Conservation (phyloP, 2,888 invertebrate genomes). For the Pterostichus madidus region DNA sequence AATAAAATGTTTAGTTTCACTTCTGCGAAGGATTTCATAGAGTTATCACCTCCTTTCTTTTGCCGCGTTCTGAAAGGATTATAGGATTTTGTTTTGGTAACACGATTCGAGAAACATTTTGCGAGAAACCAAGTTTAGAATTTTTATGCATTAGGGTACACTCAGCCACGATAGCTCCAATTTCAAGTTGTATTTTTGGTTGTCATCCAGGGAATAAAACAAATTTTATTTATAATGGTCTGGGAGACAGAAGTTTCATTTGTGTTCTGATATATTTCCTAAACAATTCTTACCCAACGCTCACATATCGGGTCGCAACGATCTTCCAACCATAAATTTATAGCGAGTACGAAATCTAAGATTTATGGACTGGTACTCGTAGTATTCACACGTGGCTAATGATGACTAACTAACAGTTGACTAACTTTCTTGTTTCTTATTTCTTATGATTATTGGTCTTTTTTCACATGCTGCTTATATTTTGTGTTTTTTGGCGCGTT, state of each 20-base stretch:
- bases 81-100: conserved; percentile 67
- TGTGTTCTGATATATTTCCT: conserved; percentile 34
- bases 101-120: conserved; percentile 67
- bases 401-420: too few relatives aligned
- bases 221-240: conserved; percentile 41
- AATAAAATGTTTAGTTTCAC: conserved; percentile 69
- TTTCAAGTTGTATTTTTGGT: conserved; percentile 24
- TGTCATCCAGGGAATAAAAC: conserved; percentile 46
- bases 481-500: too few relatives aligned
- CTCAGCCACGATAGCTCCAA: conserved; percentile 42
- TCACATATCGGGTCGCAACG: not conserved
- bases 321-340: too few relatives aligned
- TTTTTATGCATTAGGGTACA: conserved; percentile 67
- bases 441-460: too few relatives aligned
- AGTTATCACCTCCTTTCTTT: conserved; percentile 68
- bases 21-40: conserved; percentile 68
- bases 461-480: too few relatives aligned
- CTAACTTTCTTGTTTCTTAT: too few relatives aligned
- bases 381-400: too few relatives aligned
- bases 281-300: not conserved
- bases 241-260: conserved; percentile 36
- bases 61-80: conserved; percentile 63
- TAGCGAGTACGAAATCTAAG: too few relatives aligned
- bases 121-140: conserved; percentile 65
- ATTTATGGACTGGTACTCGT: too few relatives aligned